Conservation (phyloP, 1,140 invertebrate species). For the Lucilia cuprina region DNA sequence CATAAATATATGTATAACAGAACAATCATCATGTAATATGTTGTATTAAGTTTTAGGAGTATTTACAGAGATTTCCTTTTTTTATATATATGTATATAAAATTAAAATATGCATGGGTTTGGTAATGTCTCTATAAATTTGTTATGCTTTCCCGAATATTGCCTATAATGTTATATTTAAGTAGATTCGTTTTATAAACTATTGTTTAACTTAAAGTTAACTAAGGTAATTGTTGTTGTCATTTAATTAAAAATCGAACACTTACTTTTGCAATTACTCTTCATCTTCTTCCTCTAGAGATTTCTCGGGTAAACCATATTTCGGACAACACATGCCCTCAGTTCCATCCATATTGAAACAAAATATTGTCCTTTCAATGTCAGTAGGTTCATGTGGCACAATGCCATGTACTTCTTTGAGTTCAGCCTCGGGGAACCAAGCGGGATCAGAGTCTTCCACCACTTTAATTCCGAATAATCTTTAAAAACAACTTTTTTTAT, state of each 20-base stretch:
- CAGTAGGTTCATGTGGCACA: conserved; percentile 77
- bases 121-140: neutral
- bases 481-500: neutral
- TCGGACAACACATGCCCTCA: conserved; percentile 84
- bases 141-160: neutral
- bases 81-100: too few relatives aligned
- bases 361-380: conserved; percentile 80
- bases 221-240: conserved; percentile 19
- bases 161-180: neutral
- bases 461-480: conserved; percentile 80
- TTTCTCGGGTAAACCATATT: conserved; percentile 62
- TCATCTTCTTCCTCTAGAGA: conserved; percentile 59
- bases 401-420: conserved; percentile 88
- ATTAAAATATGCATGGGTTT: too few relatives aligned
- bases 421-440: conserved; percentile 90
- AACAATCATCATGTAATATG: too few relatives aligned
- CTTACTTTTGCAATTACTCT: conserved; percentile 39
- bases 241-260: neutral
- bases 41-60: neutral
- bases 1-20: too few relatives aligned
- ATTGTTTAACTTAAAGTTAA: conserved; percentile 9
- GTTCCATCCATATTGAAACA: conserved; percentile 83
- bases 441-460: conserved; percentile 88
- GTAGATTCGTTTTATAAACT: conserved; percentile 1
- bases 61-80: neutral